phyloP scores from a whole-genome alignment of 1,140 invertebrate genomes.

The Drosophila tsacasi region DNA sequence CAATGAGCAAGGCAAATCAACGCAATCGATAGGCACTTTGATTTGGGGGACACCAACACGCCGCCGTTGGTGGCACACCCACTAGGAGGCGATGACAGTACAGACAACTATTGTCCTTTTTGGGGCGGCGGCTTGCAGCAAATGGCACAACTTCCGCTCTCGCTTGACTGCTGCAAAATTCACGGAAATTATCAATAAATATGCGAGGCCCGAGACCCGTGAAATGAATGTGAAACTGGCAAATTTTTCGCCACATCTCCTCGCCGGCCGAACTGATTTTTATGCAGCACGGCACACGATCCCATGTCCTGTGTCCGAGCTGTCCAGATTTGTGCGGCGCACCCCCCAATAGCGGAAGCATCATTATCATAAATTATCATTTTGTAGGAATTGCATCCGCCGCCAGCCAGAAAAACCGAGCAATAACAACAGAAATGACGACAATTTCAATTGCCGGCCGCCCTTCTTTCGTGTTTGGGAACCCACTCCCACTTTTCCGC shows the following conservation, averaged over 20 bases:
- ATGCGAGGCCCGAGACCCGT: constrained; percentile 70
- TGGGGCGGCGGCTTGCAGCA: constrained; percentile 72
- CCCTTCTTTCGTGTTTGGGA: constrained; percentile 30
- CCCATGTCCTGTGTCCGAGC: constrained; percentile 49
- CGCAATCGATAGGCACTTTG: constrained; percentile 80
- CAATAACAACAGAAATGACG: constrained; percentile 62
- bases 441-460: constrained; percentile 74
- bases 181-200: constrained; percentile 85
- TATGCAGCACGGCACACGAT: constrained; percentile 53
- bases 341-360: constrained; percentile 76
- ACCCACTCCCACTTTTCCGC: background rate
- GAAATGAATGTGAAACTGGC: constrained; percentile 57
- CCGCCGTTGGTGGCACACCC: background rate
- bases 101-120: constrained; percentile 72
- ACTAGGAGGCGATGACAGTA: background rate
- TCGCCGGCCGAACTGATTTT: constrained; percentile 48
- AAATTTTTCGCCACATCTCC: constrained; percentile 61
- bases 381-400: constrained; percentile 85
- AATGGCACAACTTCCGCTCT: constrained; percentile 83
- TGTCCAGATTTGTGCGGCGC: constrained; percentile 53
- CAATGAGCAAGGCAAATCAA: constrained; percentile 75
- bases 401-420: constrained; percentile 54
- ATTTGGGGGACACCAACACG: constrained; percentile 46
- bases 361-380: constrained; percentile 85
- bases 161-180: constrained; percentile 71